phyloP scores from a whole-genome alignment of 2,797 vertebrate species.

The Sebastes oblongus region DNA sequence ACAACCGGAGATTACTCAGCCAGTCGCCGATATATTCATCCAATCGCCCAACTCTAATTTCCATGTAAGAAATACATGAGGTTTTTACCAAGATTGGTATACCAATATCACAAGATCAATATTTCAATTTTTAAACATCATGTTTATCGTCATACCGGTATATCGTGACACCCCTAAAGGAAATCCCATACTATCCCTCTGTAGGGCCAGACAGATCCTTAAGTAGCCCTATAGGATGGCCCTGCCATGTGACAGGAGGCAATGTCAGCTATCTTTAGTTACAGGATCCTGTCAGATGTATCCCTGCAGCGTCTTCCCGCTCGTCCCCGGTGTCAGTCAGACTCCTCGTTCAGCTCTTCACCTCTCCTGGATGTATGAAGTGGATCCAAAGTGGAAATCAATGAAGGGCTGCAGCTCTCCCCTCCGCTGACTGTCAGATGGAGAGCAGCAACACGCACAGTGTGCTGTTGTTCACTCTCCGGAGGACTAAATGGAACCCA shows the following conservation, averaged over 20 bases:
- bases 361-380: constrained; percentile 35
- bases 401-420: constrained; percentile 27
- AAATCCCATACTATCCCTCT: not conserved
- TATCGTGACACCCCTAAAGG: not conserved
- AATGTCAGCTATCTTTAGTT: not conserved
- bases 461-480: not conserved
- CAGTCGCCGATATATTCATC: too few species aligned
- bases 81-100: not conserved
- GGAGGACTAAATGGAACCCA: not conserved
- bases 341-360: constrained; percentile 16
- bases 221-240: not conserved
- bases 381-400: constrained; percentile 54
- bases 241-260: not conserved
- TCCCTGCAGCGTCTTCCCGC: not conserved
- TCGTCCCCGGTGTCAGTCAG: constrained; percentile 21
- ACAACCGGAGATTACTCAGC: too few species aligned
- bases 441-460: not conserved
- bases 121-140: too few species aligned
- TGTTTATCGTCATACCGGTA: too few species aligned
- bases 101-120: not conserved
- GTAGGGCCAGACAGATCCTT: not conserved
- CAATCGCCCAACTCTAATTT: too few species aligned
- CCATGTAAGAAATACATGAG: too few species aligned
- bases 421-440: constrained; percentile 16
- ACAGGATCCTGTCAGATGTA: not conserved